These are phyloP conservation scores for Oncorhynchus nerka DNA, from an alignment of 2,113 vertebrate genomes.

Conservation along the genomic window DNA sequence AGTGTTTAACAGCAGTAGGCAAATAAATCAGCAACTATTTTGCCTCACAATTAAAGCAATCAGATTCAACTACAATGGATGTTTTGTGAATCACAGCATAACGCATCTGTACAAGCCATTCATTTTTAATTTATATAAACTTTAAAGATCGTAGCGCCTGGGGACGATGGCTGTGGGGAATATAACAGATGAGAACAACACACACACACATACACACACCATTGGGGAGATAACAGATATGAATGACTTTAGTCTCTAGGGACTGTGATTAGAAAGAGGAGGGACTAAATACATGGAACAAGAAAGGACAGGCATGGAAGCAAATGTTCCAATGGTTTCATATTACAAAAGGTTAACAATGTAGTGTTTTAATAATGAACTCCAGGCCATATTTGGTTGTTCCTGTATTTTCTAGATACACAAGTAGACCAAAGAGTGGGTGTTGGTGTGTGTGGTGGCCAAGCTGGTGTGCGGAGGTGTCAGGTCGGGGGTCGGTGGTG, in stretches of 20 bases:
- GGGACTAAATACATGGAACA: conserved; percentile 31
- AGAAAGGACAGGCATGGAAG: conserved; percentile 47
- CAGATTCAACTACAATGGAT: conserved; percentile 27
- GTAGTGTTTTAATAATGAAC: conserved; percentile 67
- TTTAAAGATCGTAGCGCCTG: conserved; percentile 35
- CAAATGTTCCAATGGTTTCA: conserved; percentile 38
- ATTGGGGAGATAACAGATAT: not conserved
- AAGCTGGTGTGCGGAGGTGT: conserved; percentile 23
- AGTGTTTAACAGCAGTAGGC: not conserved
- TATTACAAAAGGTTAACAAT: conserved; percentile 62
- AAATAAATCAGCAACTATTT: conserved; percentile 34
- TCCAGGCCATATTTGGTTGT: conserved; percentile 64
- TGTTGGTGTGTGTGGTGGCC: not conserved
- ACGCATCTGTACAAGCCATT: conserved; percentile 39
- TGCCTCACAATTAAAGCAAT: conserved; percentile 50
- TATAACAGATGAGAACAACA: not conserved
- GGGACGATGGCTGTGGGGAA: not conserved
- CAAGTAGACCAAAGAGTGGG: too few relatives aligned
- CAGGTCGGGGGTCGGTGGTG: conserved; percentile 35
- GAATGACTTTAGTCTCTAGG: conserved; percentile 21
- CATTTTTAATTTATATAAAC: conserved; percentile 51
- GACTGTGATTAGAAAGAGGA: conserved; percentile 23
- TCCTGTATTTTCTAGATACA: conserved; percentile 42
- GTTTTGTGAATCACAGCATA: conserved; percentile 22
- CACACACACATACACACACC: not conserved